phyloP scores from a whole-genome alignment of 2,113 vertebrate genomes.

The Xiphias gladius region DNA sequence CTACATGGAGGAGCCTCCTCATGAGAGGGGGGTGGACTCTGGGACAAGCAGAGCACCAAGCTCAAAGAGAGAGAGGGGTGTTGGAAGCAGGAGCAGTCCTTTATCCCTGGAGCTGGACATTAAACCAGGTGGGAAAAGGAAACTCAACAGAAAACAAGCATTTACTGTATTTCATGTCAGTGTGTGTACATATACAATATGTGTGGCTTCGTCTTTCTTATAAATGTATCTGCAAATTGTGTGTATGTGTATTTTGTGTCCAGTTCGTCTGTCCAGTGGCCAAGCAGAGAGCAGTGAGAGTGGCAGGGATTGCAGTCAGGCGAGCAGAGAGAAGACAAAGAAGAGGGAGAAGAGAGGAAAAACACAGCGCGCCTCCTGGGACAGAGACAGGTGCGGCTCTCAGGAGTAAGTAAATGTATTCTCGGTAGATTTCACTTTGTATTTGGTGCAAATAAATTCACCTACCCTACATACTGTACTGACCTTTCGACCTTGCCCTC shows the following conservation, averaged over 20 bases:
- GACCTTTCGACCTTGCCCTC: no score
- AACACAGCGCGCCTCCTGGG: slow-evolving; percentile 17
- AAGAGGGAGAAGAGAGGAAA: slow-evolving; percentile 52
- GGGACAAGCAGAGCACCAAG: not conserved
- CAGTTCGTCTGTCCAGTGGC: slow-evolving; percentile 73
- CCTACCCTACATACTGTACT: not conserved
- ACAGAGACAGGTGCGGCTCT: slow-evolving; percentile 31
- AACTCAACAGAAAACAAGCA: not conserved
- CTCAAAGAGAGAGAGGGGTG: slow-evolving; percentile 21
- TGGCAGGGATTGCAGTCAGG: slow-evolving; percentile 48
- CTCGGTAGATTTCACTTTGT: not conserved
- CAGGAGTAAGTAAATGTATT: slow-evolving; percentile 58
- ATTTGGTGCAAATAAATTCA: not conserved
- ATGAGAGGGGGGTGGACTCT: slow-evolving; percentile 12
- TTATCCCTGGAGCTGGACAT: slow-evolving; percentile 73
- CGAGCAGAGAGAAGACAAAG: slow-evolving; percentile 36
- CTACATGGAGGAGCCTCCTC: slow-evolving; percentile 37
- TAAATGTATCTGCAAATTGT: not conserved
- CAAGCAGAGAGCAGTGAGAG: slow-evolving; percentile 63
- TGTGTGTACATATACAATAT: not conserved
- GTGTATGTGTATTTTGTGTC: not conserved
- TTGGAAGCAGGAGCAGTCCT: slow-evolving; percentile 33
- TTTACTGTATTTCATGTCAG: not conserved
- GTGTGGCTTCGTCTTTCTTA: not conserved
- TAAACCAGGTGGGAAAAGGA: slow-evolving; percentile 74